Evolutionary conservation across 2,888 invertebrate species (phyloP), one percentile per base, ranked within the genome.

Genomic region (Tetranychus piercei): DNA sequence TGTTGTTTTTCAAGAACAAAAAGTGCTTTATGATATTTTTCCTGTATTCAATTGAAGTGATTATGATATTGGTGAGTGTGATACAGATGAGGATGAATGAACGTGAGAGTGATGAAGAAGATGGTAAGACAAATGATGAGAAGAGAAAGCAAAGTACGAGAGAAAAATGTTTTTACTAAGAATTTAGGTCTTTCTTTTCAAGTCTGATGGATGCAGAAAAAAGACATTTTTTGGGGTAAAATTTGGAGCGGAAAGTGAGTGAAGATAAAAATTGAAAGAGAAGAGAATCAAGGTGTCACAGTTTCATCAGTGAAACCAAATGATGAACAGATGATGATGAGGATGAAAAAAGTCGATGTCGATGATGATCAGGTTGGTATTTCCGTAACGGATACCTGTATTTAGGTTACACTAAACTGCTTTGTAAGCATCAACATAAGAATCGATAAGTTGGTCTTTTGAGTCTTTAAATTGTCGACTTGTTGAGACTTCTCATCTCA

Each of bases 31-130:
- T 34, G 34, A 34, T 34, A 34, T 34, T 34, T 34, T 34, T 5
- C 34, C n/a, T n/a, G n/a, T n/a, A n/a, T n/a, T n/a, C n/a, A n/a
- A n/a, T n/a, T 34, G 34, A 34, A 5, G 34, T 34, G 34, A 34
- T 34, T 34, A 34, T 34, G 34, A 34, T 34, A 34, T 34, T 34
- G 34, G 55, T 15, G 55, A 55, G 15, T 15, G 55, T 55, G 55
- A 55, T 55, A 15, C 1, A 15, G 55, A 55, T 55, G 15, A 55
- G 55, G 55, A 55, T 55, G 55, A 55, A 55, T 55, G 55, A 15
- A 55, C 55, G 55, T 55, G 55, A 69, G 69, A 69, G 69, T 22
- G 22, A 67, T n/a, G 22, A 22, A 67, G 22, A 22, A 67, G 67
- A 67, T n/a, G 22, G 67, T 18, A 20, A 67, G 67, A 67, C 8